Evolutionary conservation across 2,113 vertebrate species (phyloP), one percentile per base, ranked within the genome.

Genomic region (Addax nasomaculatus): DNA sequence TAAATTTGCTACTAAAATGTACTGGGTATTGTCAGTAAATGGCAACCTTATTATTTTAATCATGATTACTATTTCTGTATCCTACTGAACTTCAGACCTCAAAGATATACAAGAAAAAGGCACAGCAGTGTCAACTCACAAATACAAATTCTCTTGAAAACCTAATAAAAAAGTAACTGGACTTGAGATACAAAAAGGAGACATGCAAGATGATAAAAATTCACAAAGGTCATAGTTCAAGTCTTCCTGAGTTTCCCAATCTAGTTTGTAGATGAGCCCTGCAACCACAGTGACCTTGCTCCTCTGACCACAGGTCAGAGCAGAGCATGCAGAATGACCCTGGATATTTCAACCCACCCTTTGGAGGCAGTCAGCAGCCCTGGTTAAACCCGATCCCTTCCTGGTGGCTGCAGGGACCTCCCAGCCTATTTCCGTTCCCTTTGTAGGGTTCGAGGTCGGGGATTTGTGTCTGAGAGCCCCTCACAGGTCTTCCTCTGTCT

Each of bases 381-480:
- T 7, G 21, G 21, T 7, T 45, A 10, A 36, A 14, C 11, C 5
- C 0, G 0, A 3, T 17, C 27, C 25, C 21, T 39, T 25, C 33
- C 27, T 6, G 6, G 29, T 2, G 3, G 36, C 14, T 58, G 33
- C 87, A 5, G 17, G 60, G 29, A 1, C 1, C 36, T 53, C 39
- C 19, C 27, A 13, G 39, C 43, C 33, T 51, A 30, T 53, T 45
- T 1, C 23, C 2, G 2, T 36, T 70, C 13, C 1, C 1, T 25
- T 70, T 17, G 3, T 90, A 16, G 64, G 14, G 0, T n/a, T 30
- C 43, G 21, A 33, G 5, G 10, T 49, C 39, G 21, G 19, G 17
- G 1, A 4, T 27, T 13, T 10, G n/a, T 39, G 39, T n/a, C 10
- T 62, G 87, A 85, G 64, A 13, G 88, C 39, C 45, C 16, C 16